phyloP scores from a whole-genome alignment of 2,888 invertebrate genomes.

The Lochmaea crataegi region DNA sequence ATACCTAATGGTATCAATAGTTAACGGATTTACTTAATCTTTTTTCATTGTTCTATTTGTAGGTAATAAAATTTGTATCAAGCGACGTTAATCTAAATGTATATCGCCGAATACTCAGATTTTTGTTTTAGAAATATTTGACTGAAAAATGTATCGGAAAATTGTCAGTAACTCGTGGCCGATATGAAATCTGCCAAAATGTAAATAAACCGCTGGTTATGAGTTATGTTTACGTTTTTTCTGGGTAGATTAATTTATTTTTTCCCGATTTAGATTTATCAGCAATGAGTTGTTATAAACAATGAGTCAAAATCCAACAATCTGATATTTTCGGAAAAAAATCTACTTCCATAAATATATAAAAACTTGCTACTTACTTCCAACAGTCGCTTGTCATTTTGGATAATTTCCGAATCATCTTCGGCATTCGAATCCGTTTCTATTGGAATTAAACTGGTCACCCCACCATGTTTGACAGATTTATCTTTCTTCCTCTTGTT shows the following conservation, averaged over 20 bases:
- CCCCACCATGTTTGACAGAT: slow-evolving; percentile 63
- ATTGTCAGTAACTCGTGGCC: too few relatives aligned
- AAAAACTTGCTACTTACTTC: slow-evolving; percentile 44
- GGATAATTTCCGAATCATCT: slow-evolving; percentile 61
- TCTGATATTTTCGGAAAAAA: not conserved
- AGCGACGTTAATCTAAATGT: too few relatives aligned
- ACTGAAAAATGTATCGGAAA: too few relatives aligned
- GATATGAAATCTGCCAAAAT: not conserved
- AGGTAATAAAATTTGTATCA: too few relatives aligned
- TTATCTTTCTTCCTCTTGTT: slow-evolving; percentile 56
- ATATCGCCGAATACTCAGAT: too few relatives aligned
- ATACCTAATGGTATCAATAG: too few relatives aligned
- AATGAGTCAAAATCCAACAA: not conserved
- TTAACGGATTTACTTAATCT: too few relatives aligned
- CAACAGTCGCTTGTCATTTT: slow-evolving; percentile 61
- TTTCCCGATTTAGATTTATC: not conserved
- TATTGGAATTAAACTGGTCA: slow-evolving; percentile 61
- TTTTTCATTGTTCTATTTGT: too few relatives aligned
- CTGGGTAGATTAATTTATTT: slow-evolving; percentile 1
- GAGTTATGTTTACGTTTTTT: not conserved
- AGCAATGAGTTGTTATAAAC: not conserved
- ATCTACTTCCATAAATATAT: not conserved
- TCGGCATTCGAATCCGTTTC: slow-evolving; percentile 64
- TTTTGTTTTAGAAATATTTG: too few relatives aligned
- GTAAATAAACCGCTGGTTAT: not conserved